Conservation (phyloP, 2,797 vertebrate species). For the Onychomys torridus region DNA sequence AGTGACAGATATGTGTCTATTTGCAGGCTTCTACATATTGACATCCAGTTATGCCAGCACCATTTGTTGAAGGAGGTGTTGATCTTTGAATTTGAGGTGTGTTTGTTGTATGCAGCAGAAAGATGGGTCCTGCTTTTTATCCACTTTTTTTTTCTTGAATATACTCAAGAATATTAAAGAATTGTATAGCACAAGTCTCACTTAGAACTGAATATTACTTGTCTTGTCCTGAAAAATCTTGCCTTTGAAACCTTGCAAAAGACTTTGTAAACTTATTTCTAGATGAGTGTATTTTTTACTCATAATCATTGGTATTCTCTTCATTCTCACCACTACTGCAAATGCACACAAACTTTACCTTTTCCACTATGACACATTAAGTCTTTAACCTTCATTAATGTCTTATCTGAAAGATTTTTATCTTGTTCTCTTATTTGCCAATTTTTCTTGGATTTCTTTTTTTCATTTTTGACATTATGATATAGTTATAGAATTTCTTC, state of each 20-base stretch:
- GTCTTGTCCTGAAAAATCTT: neutral
- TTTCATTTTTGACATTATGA: neutral
- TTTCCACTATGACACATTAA: neutral
- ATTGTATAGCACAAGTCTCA: neutral
- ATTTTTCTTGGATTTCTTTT: neutral
- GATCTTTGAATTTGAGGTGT: too few species aligned
- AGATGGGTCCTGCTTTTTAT: too few species aligned
- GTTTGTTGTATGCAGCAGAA: too few species aligned
- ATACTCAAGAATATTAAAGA: neutral
- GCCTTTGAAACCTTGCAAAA: neutral
- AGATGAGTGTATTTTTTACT: neutral
- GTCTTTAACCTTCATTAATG: neutral
- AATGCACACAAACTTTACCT: neutral
- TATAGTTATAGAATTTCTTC: too few species aligned
- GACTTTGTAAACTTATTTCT: neutral
- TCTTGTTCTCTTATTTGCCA: neutral
- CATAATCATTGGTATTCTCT: neutral
- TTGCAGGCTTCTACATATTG: too few species aligned
- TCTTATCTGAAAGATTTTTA: neutral
- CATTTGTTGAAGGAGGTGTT: too few species aligned
- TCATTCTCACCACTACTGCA: neutral
- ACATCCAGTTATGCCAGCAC: too few species aligned
- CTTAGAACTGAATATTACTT: neutral
- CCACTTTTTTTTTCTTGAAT: neutral
- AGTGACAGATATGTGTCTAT: too few species aligned